Percentiles rank a stretch among this genome's conserved stretches.
Evolutionary conservation across 2,797 vertebrate species (phyloP).

Genomic region (Pseudochaenichthys georgianus): DNA sequence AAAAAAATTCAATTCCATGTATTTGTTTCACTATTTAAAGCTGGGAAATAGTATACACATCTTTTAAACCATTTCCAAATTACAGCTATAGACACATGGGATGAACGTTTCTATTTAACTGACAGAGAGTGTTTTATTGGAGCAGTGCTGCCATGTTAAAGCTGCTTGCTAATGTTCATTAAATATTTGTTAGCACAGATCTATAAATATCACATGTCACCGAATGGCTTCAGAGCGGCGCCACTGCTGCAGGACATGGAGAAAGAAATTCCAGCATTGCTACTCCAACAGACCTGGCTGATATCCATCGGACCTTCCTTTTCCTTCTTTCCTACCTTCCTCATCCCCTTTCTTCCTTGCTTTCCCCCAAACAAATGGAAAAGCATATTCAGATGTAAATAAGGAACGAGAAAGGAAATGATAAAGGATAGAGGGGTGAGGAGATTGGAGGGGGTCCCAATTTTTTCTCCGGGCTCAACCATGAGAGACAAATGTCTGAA

Average conservation of each 20-base stretch:
- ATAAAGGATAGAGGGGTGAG: slow-evolving; percentile 27
- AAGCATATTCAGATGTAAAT: slow-evolving; percentile 15
- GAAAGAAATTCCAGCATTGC: slow-evolving; percentile 69
- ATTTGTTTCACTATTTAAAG: neutral
- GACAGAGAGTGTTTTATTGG: slow-evolving; percentile 57
- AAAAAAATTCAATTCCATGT: neutral
- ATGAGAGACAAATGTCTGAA: slow-evolving; percentile 77
- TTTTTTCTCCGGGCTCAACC: slow-evolving; percentile 50
- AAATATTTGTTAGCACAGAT: slow-evolving; percentile 88
- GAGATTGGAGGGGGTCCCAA: slow-evolving; percentile 55
- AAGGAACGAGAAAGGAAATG: slow-evolving; percentile 17
- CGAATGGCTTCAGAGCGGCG: slow-evolving; percentile 82
- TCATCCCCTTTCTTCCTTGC: neutral
- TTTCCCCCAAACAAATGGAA: slow-evolving; percentile 6
- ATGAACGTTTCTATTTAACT: slow-evolving; percentile 50
- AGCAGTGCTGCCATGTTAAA: slow-evolving; percentile 66
- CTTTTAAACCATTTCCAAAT: slow-evolving; percentile 17
- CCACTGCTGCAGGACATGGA: slow-evolving; percentile 80
- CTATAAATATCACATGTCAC: slow-evolving; percentile 89
- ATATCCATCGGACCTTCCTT: slow-evolving; percentile 15
- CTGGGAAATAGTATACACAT: neutral
- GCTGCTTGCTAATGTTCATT: slow-evolving; percentile 86
- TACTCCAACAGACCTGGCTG: slow-evolving; percentile 33
- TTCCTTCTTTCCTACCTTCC: neutral
- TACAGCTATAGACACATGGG: slow-evolving; percentile 12